Conservation (phyloP, 2,797 vertebrate species). For the Eospalax fontanierii region DNA sequence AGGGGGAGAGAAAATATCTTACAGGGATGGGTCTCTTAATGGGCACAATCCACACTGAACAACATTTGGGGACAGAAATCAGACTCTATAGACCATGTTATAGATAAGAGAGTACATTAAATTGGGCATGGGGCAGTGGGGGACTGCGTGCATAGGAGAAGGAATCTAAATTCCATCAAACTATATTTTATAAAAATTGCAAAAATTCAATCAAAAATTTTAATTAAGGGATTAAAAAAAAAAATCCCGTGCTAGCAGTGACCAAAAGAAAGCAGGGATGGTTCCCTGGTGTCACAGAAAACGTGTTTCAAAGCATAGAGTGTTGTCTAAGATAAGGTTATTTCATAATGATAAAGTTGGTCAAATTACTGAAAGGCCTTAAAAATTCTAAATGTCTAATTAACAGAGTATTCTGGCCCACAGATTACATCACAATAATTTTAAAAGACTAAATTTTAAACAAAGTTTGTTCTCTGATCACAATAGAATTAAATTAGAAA, state of each 20-base stretch:
- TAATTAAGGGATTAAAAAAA: not conserved
- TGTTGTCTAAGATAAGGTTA: constrained; percentile 2
- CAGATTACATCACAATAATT: not conserved
- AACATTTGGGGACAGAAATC: too few relatives aligned
- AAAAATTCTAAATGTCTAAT: not conserved
- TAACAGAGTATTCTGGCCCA: not conserved
- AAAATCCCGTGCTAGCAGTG: not conserved
- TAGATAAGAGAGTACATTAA: too few relatives aligned
- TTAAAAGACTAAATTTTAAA: not conserved
- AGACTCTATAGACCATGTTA: too few relatives aligned
- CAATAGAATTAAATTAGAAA: not conserved
- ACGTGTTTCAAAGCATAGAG: constrained; percentile 15
- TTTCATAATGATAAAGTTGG: not conserved
- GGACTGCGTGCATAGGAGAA: too few relatives aligned
- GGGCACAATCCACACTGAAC: too few relatives aligned
- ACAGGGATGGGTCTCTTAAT: too few relatives aligned
- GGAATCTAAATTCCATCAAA: too few relatives aligned
- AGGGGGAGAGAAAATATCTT: too few relatives aligned
- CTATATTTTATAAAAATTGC: too few relatives aligned
- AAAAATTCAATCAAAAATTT: too few relatives aligned
- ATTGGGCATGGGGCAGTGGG: too few relatives aligned
- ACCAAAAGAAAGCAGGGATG: not conserved
- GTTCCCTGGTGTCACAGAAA: not conserved
- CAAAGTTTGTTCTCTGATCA: not conserved
- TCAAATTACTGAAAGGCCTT: not conserved